phyloP scores from a whole-genome alignment of 2,888 invertebrate species.

The Lasioglossum marginatum region DNA sequence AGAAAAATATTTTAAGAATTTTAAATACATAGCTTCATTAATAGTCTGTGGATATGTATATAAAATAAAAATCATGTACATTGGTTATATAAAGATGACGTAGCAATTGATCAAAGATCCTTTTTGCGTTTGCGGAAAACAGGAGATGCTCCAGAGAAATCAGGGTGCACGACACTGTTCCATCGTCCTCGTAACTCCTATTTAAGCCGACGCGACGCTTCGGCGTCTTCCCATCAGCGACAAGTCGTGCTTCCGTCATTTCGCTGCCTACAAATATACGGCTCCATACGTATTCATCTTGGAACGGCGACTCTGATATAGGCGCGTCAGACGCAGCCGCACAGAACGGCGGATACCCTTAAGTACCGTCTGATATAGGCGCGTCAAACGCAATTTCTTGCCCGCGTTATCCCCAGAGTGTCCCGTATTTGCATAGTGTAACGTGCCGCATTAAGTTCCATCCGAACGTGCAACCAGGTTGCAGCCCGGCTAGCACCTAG shows the following conservation, averaged over 20 bases:
- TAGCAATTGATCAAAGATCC: not conserved
- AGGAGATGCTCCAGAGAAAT: not conserved
- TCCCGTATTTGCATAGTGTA: conserved; percentile 67
- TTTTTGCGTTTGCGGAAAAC: not conserved
- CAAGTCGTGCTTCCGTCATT: not conserved
- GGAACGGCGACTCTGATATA: conserved; percentile 48
- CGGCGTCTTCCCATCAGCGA: not conserved
- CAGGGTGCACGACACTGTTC: not conserved
- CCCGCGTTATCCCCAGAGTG: conserved; percentile 60
- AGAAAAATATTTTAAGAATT: too few species aligned
- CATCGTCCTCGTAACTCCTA: not conserved
- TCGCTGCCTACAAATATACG: not conserved
- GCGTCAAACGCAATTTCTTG: conserved; percentile 71
- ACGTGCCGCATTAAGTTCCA: conserved; percentile 66
- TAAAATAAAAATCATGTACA: too few species aligned
- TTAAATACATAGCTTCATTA: too few species aligned
- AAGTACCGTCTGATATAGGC: conserved; percentile 62
- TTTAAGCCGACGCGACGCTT: not conserved
- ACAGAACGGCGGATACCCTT: conserved; percentile 42
- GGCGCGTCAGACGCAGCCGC: conserved; percentile 52
- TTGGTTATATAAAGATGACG: too few species aligned
- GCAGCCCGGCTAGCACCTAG: conserved; percentile 34
- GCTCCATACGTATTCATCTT: conserved; percentile 26
- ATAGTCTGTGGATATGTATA: too few species aligned
- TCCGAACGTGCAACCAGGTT: conserved; percentile 55